Conservation (phyloP, 1,140 invertebrate genomes). For the Caenorhabditis inopinata region DNA sequence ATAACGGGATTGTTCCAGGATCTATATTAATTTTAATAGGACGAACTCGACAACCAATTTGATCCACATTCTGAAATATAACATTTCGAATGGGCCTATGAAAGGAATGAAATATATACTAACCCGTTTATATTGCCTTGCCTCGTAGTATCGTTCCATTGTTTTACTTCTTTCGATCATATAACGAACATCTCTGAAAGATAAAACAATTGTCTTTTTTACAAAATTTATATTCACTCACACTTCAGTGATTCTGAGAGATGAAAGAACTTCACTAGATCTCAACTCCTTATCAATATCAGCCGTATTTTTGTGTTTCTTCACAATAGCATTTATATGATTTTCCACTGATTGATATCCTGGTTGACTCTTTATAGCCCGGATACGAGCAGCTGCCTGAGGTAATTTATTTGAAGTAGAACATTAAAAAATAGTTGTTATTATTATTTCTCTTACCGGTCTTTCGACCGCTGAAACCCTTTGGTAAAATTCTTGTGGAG, state of each 20-base stretch:
- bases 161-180: neutral
- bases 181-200: conserved; percentile 2
- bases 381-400: neutral
- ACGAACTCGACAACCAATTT: conserved; percentile 2
- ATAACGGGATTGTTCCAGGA: neutral
- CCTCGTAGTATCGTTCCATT: neutral
- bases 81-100: neutral
- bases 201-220: neutral
- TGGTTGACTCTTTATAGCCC: neutral
- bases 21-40: neutral
- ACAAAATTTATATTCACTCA: neutral
- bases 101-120: neutral
- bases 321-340: neutral
- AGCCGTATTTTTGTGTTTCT: neutral
- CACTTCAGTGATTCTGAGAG: neutral
- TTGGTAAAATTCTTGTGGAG: neutral
- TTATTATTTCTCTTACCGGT: neutral
- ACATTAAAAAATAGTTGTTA: neutral
- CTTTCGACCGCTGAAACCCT: neutral
- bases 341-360: neutral
- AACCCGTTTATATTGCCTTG: neutral
- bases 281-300: neutral
- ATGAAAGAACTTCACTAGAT: neutral
- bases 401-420: neutral
- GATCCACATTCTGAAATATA: conserved; percentile 12